Base-by-base conservation (phyloP, 2,888 invertebrate species). In the Cerastis rubricosa region DNA sequence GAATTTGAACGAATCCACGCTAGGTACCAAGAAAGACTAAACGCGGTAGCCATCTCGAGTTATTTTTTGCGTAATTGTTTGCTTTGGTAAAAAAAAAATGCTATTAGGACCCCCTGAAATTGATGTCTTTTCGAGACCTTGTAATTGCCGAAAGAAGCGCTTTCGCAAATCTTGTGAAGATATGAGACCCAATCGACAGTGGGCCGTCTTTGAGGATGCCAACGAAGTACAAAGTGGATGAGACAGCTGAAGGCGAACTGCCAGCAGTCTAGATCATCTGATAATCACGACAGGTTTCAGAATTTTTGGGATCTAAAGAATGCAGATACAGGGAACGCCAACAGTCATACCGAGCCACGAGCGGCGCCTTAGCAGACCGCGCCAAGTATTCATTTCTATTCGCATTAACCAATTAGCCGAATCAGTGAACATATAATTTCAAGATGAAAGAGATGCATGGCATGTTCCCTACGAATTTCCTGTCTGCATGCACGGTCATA, bases 141-240 rank as follows among this genome's bases (percentile, higher is more conserved):
- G 82, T 81, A 71, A 71, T 69, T 66, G 63, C 68, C 71, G 68
- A 82, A 82, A 85, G 68, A 81, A 76, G 71, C 71, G 43, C 71
- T 85, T 82, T 85, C 64, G 82, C 29, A 85, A 82, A 76, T 80
- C n/a, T 65, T 66, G 57, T 59, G 66, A 85, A 70, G 57, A 70
- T 54, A 8, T 47, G 35, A 76, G 67, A 65, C 22, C n/a, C 73
- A 71, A 54, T 66, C 54, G 40, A 71, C 64, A 57, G 22, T 63
- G 22, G n/a, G 49, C 35, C 64, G 49, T 3, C 45, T 67, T 49
- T 74, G 40, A 51, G 14, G 49, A 65, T 83, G 83, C 51, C 79
- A 85, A 76, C 59, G 54, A 80, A 40, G 35, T 35, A 29, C 51
- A 49, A 68, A 71, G 45, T 71, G 40, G 19, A 65, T 8, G 22